Evolutionary conservation across 2,113 vertebrate species (phyloP), one percentile per base, ranked within the genome.

Genomic region (Dromiciops gliroides): DNA sequence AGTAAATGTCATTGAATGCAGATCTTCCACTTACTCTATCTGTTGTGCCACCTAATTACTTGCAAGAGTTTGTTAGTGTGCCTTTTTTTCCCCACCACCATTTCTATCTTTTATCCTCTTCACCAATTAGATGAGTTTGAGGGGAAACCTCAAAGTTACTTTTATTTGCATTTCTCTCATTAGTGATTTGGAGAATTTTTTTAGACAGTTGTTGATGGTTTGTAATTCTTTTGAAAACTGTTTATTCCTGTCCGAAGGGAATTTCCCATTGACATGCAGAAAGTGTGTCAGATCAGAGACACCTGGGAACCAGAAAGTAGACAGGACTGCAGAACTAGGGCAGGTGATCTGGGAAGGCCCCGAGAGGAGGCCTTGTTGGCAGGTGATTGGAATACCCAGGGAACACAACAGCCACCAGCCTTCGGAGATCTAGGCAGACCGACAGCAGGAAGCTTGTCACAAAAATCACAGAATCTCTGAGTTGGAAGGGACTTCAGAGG

Each of bases 181-280:
- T 83, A 44, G n/a, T 83, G 16, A 44, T 83, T 83, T 83, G n/a
- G 67, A 83, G 37, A n/a, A 44, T 44, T 75, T 83, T 75, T 83
- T 83, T 23, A 83, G 19, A 83, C 19, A 44, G 37, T 83, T 83
- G 37, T 83, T 83, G 19, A 83, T 83, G 67, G 67, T 83, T 83
- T 83, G n/a, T 83, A 83, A 83, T 83, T 83, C 67, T 83, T 83
- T 83, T 83, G 67, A 83, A 83, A 83, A 83, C n/a, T 83, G n/a
- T 83, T 67, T 83, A 83, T 83, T 44, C 19, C n/a, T 44, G 16
- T 83, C n/a, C 67, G 44, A 83, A 83, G 67, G 67, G 67, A 83
- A 83, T 83, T 83, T 83, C 67, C 37, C 37, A 44, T 83, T 83
- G 67, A 44, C n/a, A 83, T 83, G 67, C 67, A 83, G 19, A 83